These are phyloP conservation scores for Boleophthalmus pectinirostris DNA, from an alignment of 2,113 vertebrate species.

Conservation along the genomic window DNA sequence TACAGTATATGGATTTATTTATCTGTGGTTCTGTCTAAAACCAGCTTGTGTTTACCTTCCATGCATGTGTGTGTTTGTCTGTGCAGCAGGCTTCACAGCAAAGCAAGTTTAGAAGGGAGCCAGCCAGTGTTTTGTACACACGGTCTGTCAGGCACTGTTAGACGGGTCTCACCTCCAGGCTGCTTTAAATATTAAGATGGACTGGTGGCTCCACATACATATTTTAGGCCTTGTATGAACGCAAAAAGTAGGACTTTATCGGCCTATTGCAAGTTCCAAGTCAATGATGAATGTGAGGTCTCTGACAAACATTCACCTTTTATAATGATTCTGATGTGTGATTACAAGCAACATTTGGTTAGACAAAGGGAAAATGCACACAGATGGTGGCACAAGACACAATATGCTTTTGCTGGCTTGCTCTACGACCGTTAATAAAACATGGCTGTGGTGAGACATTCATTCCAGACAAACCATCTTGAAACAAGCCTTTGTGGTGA, in stretches of 20 bases:
- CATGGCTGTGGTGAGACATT: constrained; percentile 63
- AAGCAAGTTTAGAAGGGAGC: constrained; percentile 44
- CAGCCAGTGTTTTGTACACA: constrained; percentile 60
- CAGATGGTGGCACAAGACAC: constrained; percentile 69
- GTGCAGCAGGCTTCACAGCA: constrained; percentile 18
- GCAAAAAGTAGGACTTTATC: constrained; percentile 33
- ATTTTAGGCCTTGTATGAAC: constrained; percentile 66
- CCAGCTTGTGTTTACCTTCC: constrained; percentile 61
- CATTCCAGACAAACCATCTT: constrained; percentile 50
- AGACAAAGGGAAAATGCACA: constrained; percentile 49
- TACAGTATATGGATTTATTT: constrained; percentile 32
- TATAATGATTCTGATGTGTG: not conserved
- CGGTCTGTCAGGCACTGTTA: constrained; percentile 55
- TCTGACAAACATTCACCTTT: not conserved
- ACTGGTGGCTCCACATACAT: constrained; percentile 68
- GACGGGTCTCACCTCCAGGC: constrained; percentile 71
- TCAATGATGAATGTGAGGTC: not conserved
- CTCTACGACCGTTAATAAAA: constrained; percentile 63
- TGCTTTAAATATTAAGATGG: constrained; percentile 77
- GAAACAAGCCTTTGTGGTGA: constrained; percentile 54
- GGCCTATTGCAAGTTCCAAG: constrained; percentile 11
- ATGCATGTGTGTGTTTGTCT: constrained; percentile 28
- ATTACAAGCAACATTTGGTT: constrained; percentile 10
- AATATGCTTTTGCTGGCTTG: constrained; percentile 68
- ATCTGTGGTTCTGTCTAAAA: constrained; percentile 47